Percentiles rank a stretch among this genome's conserved stretches.
phyloP scores from a whole-genome alignment of 2,888 invertebrate genomes.

The Mayetiola destructor region DNA sequence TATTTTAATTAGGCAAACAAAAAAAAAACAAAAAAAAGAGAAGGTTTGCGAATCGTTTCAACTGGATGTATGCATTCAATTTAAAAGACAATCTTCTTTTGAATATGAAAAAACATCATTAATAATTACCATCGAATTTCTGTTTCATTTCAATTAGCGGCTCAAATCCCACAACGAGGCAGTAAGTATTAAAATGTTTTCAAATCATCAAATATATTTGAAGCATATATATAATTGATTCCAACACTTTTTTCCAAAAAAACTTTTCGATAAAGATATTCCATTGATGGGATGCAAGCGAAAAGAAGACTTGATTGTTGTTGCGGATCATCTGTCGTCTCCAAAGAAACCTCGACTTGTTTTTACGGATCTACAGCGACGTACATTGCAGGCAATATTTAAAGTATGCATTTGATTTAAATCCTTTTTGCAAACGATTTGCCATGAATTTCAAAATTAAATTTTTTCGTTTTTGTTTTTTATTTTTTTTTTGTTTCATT shows the following conservation, averaged over 20 bases:
- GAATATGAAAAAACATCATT: no score
- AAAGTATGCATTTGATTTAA: conserved; percentile 57
- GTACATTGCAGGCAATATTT: conserved; percentile 99
- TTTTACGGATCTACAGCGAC: conserved; percentile 99
- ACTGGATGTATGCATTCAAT: no score
- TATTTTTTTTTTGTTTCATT: no score
- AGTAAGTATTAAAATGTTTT: conserved; percentile 56
- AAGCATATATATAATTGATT: no score
- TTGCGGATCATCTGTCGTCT: conserved; percentile 66
- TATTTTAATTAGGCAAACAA: no score
- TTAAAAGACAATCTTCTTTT: no score
- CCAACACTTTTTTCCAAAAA: neutral
- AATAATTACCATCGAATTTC: no score
- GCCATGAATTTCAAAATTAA: neutral
- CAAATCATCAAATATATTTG: no score
- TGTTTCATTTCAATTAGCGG: conserved; percentile 50
- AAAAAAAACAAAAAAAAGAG: no score
- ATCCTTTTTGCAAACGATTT: neutral
- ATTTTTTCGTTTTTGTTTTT: no score
- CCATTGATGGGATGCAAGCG: conserved; percentile 71
- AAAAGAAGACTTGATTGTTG: conserved; percentile 74
- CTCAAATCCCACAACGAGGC: conserved; percentile 79
- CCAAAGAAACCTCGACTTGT: conserved; percentile 99
- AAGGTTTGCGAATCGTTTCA: no score
- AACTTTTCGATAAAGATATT: neutral